Evolutionary conservation across 2,113 vertebrate genomes (phyloP).

Genomic region (Heteronetta atricapilla): DNA sequence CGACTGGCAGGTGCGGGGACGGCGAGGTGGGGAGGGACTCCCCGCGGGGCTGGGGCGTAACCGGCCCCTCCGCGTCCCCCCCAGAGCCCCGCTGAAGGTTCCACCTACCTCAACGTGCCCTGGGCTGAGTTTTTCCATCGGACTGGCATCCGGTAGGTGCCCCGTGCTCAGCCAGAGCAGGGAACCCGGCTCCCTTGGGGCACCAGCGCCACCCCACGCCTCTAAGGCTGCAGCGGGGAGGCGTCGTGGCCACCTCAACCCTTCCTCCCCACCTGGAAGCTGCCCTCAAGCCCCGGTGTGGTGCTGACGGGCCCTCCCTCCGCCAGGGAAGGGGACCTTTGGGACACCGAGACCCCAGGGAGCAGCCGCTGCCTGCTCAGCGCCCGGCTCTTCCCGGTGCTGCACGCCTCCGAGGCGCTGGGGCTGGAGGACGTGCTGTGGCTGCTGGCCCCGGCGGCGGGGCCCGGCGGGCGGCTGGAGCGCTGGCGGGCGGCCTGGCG

Average conservation of each 20-base stretch:
- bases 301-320: background rate
- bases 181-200: background rate
- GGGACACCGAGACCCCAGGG: conserved; percentile 49
- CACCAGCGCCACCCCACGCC: too few relatives aligned
- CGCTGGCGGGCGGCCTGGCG: conserved; percentile 88
- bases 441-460: conserved; percentile 70
- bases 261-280: background rate
- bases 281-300: fast-evolving
- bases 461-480: background rate
- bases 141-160: conserved; percentile 85
- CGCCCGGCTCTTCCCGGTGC: conserved; percentile 88
- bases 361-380: conserved; percentile 76
- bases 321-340: conserved; percentile 86
- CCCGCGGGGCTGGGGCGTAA: fast-evolving
- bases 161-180: fast-evolving
- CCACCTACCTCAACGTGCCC: conserved; percentile 86
- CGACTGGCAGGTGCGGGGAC: conserved; percentile 80
- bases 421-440: conserved; percentile 80
- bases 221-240: background rate
- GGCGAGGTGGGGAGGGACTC: fast-evolving
- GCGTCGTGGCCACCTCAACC: fast-evolving
- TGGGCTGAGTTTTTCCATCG: conserved; percentile 84
- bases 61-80: background rate
- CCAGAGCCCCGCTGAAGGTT: conserved; percentile 65
- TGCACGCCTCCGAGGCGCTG: conserved; percentile 72